Evolutionary conservation across 2,113 vertebrate genomes (phyloP), one percentile per base, ranked within the genome.

Genomic region (Paedocypris sp.): DNA sequence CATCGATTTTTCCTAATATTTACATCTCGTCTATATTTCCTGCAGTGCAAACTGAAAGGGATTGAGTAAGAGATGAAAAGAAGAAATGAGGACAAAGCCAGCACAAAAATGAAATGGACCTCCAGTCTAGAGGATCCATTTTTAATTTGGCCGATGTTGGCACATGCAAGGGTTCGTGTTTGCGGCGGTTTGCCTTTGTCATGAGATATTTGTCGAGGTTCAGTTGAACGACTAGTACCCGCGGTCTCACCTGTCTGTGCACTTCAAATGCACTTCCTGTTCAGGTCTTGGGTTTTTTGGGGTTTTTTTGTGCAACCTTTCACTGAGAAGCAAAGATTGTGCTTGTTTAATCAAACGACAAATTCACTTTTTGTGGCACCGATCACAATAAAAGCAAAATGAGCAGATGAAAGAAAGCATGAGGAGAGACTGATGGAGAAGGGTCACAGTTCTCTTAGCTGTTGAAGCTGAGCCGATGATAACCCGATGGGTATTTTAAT

Each of bases 131-230:
- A 20, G 49, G 69, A 71, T 74, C 72, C 68, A 74, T 74, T 71
- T 74, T 74, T 74, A 71, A 74, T 74, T 74, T 71, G 72, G 43
- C 48, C 58, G 45, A 66, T 66, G 66, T 23, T 38, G n/a, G 42
- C 10, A 19, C 19, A 48, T 46, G 52, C 29, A 45, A 18, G 32
- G 33, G 58, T 60, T 35, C 28, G 31, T 49, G 58, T 49, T 31
- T 49, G 23, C 18, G 2, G 26, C 53, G 11, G 2, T 28, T 57
- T 1, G 38, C 53, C 32, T 43, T 43, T 57, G 53, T 57, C 36
- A 10, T 9, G 32, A 16, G 39, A 43, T 15, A 58, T 43, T 58
- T 58, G 39, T 16, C 4, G 11, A 42, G 26, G 12, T 39, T 31
- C 38, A 31, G 19, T 64, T 56, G 54, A 60, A 23, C 4, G 47